Conservation (phyloP, 2,113 vertebrate species). For the Crotalus viridis region DNA sequence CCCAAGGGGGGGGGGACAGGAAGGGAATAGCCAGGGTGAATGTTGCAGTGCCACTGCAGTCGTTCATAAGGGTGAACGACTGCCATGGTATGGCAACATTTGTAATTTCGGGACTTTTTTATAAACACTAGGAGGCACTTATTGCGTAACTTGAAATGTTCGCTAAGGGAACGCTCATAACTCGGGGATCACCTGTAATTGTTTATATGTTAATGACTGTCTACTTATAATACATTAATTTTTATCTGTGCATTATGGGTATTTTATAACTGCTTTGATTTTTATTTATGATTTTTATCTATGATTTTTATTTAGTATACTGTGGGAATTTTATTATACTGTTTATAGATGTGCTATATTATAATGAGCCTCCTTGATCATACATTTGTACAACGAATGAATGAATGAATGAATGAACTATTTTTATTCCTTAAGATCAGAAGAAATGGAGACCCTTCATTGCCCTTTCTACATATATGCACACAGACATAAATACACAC, state of each 20-base stretch:
- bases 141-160: too few relatives aligned
- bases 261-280: neutral
- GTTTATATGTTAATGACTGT: neutral
- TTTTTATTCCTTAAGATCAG: neutral
- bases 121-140: too few relatives aligned
- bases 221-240: neutral
- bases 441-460: neutral
- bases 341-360: neutral
- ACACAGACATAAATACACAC: neutral
- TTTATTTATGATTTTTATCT: neutral
- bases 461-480: neutral
- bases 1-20: too few relatives aligned
- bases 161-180: too few relatives aligned
- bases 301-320: neutral
- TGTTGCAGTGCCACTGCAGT: too few relatives aligned
- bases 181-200: neutral
- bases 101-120: too few relatives aligned
- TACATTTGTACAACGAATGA: neutral
- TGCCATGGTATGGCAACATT: too few relatives aligned
- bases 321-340: neutral
- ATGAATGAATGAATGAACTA: neutral
- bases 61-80: too few relatives aligned
- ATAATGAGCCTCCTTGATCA: neutral
- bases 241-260: neutral
- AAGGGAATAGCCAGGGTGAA: too few relatives aligned